Base-by-base conservation (phyloP, 2,797 vertebrate species). In the Erithacus rubecula region DNA sequence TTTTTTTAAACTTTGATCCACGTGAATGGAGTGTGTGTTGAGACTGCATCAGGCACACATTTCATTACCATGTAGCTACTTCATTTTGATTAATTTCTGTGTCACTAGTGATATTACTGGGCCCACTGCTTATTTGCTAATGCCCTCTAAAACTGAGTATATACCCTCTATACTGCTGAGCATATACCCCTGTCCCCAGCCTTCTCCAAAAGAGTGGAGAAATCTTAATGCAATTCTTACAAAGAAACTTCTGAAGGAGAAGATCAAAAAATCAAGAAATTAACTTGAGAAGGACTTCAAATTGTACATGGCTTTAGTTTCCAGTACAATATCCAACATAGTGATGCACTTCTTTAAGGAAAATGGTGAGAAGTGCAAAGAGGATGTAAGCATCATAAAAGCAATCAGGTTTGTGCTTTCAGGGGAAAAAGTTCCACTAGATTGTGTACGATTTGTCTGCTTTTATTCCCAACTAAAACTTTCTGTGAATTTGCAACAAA, bases 1-100 rank as follows among this genome's bases (percentile, higher is more conserved):
- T 88, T 79, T 74, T 74, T 74, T 72, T n/a, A 1, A 47, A 68
- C 68, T 92, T 92, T 92, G 76, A 91, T 95, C 59, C 49, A 18
- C 32, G 15, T 77, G 39, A 94, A 67, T 53, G 34, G 44, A 82
- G 76, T 30, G 15, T 55, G 21, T 62, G 58, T 58, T 82, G 52
- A 63, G 83, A 88, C 37, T 44, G 20, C 70, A 92, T 30, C 12
- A 39, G 32, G 26, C 15, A n/a, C 24, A 44, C 32, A 46, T 70
- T 85, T 79, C 41, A 52, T 64, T 1, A 0, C 30, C 11, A 5
- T 27, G 36, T 41, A n/a, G 32, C 22, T 93, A 27, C 41, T 93
- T 56, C 13, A 15, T 91, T 93, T 82, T 90, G 26, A 21, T 72
- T 82, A 49, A 81, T 78, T 81, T 85, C 51, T 80, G 6, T 72